These are phyloP conservation scores for Chromoteleia sp. DNA, from an alignment of 2,888 invertebrate species.

Conservation along the genomic window DNA sequence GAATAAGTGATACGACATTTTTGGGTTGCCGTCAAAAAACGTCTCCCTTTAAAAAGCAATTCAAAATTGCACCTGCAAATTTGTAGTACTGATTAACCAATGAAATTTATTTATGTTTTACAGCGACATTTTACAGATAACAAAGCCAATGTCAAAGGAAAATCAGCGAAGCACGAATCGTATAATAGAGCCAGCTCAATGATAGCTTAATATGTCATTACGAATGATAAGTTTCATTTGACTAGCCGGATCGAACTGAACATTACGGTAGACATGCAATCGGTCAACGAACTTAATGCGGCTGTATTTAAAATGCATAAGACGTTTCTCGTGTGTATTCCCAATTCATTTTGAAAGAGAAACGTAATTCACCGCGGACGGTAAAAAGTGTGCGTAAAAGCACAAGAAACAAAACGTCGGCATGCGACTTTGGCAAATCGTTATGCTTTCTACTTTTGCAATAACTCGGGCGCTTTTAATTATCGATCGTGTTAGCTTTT, in stretches of 20 bases:
- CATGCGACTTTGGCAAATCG: constrained; percentile 12
- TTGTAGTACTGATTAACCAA: constrained; percentile 19
- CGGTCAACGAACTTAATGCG: constrained; percentile 53
- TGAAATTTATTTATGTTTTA: constrained; percentile 38
- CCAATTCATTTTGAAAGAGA: constrained; percentile 40
- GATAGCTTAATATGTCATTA: constrained; percentile 63
- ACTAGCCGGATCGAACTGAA: constrained; percentile 27
- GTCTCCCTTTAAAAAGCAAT: constrained; percentile 10
- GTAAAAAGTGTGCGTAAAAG: neutral
- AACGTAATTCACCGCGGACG: constrained; percentile 7
- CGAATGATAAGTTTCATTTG: constrained; percentile 60
- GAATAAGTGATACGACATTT: neutral
- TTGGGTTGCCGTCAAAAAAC: constrained; percentile 15
- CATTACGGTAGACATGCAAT: constrained; percentile 40
- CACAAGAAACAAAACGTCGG: constrained; percentile 1
- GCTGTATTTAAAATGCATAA: constrained; percentile 42
- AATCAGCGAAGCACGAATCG: constrained; percentile 47
- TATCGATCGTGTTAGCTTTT: constrained; percentile 1
- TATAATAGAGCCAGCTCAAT: constrained; percentile 58
- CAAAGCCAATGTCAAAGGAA: constrained; percentile 34
- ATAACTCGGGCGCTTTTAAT: constrained; percentile 1
- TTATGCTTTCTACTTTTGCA: constrained; percentile 35
- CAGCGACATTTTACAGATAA: too few species aligned
- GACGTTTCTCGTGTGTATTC: constrained; percentile 23
- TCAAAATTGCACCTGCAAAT: too few species aligned